Conservation (phyloP, 2,113 vertebrate species). For the Erythrocercus mccallii region DNA sequence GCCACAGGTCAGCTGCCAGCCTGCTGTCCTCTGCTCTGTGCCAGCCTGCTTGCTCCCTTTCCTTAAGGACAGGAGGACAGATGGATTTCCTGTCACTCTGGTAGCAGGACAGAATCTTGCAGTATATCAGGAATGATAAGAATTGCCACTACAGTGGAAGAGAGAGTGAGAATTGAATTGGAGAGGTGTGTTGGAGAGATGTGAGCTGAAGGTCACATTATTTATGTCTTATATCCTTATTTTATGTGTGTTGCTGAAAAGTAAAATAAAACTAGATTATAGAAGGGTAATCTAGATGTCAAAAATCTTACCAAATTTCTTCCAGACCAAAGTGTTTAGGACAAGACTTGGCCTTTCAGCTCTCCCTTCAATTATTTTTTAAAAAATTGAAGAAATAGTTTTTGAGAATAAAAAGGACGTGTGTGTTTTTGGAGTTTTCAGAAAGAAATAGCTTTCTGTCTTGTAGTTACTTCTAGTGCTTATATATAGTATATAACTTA, state of each 20-base stretch:
- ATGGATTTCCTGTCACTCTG: slow-evolving; percentile 34
- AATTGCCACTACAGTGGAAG: background rate
- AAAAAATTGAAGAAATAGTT: background rate
- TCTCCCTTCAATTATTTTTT: background rate
- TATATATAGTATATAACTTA: background rate
- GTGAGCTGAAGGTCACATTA: background rate
- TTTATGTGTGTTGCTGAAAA: background rate
- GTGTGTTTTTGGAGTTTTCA: background rate
- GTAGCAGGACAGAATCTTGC: background rate
- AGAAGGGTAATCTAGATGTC: background rate
- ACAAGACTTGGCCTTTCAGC: background rate
- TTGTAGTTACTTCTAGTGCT: background rate
- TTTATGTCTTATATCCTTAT: background rate
- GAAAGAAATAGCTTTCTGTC: background rate
- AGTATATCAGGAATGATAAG: background rate
- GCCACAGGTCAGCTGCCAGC: background rate
- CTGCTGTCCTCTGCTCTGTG: background rate
- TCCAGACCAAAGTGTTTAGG: background rate
- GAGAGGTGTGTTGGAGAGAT: background rate
- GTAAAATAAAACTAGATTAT: background rate
- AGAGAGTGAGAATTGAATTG: background rate
- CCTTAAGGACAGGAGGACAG: slow-evolving; percentile 13
- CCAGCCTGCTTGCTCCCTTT: background rate
- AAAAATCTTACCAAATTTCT: background rate
- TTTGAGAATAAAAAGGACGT: background rate